These are phyloP conservation scores for Synergus laeviventris DNA, from an alignment of 2,888 invertebrate genomes.

Conservation along the genomic window DNA sequence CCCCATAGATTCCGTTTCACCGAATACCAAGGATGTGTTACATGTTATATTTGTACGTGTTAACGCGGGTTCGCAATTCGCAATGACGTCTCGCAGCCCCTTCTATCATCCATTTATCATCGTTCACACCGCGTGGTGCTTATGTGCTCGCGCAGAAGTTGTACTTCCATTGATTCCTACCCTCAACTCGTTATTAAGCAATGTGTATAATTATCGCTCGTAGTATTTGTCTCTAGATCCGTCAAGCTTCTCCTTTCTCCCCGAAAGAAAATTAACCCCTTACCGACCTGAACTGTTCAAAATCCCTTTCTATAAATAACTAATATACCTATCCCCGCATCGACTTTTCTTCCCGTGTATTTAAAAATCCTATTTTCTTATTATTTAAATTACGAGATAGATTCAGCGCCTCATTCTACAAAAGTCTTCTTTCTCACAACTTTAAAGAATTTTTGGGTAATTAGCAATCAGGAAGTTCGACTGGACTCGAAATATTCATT, in stretches of 20 bases:
- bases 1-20: slow-evolving; percentile 45
- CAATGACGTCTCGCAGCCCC: slow-evolving; percentile 41
- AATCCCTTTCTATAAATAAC: no score
- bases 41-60: slow-evolving; percentile 47
- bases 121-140: slow-evolving; percentile 38
- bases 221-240: slow-evolving; percentile 41
- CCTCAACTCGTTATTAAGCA: slow-evolving; percentile 45
- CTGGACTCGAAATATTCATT: slow-evolving; percentile 20
- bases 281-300: no score
- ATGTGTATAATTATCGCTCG: slow-evolving; percentile 47
- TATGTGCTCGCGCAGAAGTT: slow-evolving; percentile 41
- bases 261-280: background rate
- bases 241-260: background rate
- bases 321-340: no score
- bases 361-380: no score
- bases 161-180: slow-evolving; percentile 50
- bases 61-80: slow-evolving; percentile 44
- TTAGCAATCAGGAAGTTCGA: slow-evolving; percentile 24
- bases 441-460: background rate
- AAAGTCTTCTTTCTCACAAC: background rate
- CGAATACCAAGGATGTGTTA: slow-evolving; percentile 7
- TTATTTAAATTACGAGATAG: background rate
- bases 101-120: slow-evolving; percentile 55
- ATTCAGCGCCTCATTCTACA: background rate
- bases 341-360: no score